These are phyloP conservation scores for Gymnoscopelus braueri DNA, from an alignment of 2,797 vertebrate species.

Conservation along the genomic window DNA sequence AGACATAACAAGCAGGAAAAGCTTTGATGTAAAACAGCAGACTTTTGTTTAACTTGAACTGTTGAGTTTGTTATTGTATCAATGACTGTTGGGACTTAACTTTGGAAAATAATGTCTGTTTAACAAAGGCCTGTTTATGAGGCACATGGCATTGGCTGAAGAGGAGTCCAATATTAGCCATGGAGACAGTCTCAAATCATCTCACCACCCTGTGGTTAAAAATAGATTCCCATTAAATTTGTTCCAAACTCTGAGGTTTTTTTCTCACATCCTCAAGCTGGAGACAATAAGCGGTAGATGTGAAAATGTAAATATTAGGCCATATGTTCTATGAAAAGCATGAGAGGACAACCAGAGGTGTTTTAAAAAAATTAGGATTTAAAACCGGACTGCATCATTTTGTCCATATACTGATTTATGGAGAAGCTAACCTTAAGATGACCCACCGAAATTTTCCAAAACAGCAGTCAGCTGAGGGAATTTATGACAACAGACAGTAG, in stretches of 20 bases:
- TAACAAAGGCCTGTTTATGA: slow-evolving; percentile 78
- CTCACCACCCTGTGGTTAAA: slow-evolving; percentile 66
- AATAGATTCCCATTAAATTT: slow-evolving; percentile 70
- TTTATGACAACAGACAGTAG: slow-evolving; percentile 27
- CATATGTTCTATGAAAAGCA: slow-evolving; percentile 20
- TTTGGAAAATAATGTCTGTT: slow-evolving; percentile 71
- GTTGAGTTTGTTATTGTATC: slow-evolving; percentile 78
- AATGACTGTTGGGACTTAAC: slow-evolving; percentile 69
- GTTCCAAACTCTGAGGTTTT: slow-evolving; percentile 53
- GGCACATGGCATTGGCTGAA: slow-evolving; percentile 62
- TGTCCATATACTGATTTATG: slow-evolving; percentile 32
- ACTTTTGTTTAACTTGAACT: slow-evolving; percentile 70
- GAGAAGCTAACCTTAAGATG: slow-evolving; percentile 33
- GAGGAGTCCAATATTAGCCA: slow-evolving; percentile 55
- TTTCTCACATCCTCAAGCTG: slow-evolving; percentile 21
- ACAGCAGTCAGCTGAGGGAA: slow-evolving; percentile 21
- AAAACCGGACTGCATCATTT: slow-evolving; percentile 27
- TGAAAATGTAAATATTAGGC: slow-evolving; percentile 56
- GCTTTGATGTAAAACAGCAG: slow-evolving; percentile 65
- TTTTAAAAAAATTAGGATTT: slow-evolving; percentile 9
- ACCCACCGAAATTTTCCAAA: slow-evolving; percentile 54
- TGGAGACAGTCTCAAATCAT: slow-evolving; percentile 72
- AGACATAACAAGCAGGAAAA: slow-evolving; percentile 53
- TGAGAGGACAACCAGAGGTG: slow-evolving; percentile 25
- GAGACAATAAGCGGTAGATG: slow-evolving; percentile 55